Percentiles rank a stretch among this genome's conserved stretches.
phyloP scores from a whole-genome alignment of 2,797 vertebrate genomes.

The Melopsittacus undulatus region DNA sequence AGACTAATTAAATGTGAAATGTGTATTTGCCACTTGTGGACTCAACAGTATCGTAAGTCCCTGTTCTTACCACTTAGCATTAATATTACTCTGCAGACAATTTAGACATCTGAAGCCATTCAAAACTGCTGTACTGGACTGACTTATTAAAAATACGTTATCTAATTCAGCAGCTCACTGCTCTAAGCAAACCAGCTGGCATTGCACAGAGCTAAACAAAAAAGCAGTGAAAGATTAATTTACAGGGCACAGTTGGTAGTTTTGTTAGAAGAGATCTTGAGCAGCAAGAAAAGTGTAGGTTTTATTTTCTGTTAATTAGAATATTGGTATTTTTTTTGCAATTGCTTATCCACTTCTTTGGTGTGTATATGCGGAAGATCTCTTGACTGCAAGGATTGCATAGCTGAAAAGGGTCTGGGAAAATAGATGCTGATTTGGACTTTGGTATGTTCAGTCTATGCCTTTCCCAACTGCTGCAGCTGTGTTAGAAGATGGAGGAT shows the following conservation, averaged over 20 bases:
- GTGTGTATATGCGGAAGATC: neutral
- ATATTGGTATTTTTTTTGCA: neutral
- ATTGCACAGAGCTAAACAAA: conserved; percentile 22
- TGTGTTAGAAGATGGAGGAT: neutral
- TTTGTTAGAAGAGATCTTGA: conserved; percentile 16
- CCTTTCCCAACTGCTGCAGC: neutral
- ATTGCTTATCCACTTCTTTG: neutral
- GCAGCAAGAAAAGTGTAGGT: neutral
- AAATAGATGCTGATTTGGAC: neutral
- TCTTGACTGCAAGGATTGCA: neutral
- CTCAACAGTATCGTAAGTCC: neutral
- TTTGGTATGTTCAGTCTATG: accelerated
- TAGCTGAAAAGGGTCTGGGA: neutral
- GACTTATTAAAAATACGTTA: conserved; percentile 67
- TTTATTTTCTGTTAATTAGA: conserved; percentile 9
- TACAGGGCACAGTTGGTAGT: neutral
- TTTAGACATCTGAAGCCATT: conserved; percentile 62
- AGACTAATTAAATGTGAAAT: conserved; percentile 10
- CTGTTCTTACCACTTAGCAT: conserved; percentile 25
- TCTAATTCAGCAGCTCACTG: conserved; percentile 69
- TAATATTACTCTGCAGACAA: conserved; percentile 38
- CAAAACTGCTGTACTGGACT: conserved; percentile 36
- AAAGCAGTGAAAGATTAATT: conserved; percentile 18
- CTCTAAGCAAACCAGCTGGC: conserved; percentile 66
- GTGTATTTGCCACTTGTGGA: neutral